Percentiles rank a stretch among this genome's conserved stretches.
Evolutionary conservation across 2,888 invertebrate genomes (phyloP).

Genomic region (Seladonia tumulorum): DNA sequence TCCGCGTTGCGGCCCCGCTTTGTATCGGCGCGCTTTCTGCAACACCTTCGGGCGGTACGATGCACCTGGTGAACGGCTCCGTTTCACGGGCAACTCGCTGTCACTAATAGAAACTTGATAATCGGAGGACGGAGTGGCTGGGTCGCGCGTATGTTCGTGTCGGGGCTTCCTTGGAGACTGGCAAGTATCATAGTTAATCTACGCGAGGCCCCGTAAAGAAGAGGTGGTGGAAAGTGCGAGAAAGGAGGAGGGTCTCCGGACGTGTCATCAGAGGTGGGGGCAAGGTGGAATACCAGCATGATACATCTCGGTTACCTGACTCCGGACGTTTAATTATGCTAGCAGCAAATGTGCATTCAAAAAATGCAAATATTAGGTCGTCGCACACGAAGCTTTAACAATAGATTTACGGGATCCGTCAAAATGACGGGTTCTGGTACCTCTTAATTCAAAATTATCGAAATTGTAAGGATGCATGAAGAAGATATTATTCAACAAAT

Average conservation of each 20-base stretch:
- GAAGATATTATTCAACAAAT: too few species aligned
- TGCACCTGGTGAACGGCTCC: background rate
- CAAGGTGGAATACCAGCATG: background rate
- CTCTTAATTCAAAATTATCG: too few species aligned
- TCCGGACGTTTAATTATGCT: too few species aligned
- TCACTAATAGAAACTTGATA: constrained; percentile 68
- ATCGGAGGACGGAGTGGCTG: constrained; percentile 44
- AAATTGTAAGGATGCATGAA: too few species aligned
- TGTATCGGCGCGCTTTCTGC: background rate
- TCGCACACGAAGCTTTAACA: too few species aligned
- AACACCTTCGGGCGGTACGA: background rate
- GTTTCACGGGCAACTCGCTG: constrained; percentile 53
- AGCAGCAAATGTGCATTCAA: too few species aligned
- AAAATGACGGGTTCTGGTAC: too few species aligned
- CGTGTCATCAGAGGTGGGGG: constrained; percentile 50
- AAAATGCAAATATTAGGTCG: too few species aligned
- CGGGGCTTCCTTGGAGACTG: constrained; percentile 56
- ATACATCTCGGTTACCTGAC: too few species aligned
- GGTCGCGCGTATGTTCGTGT: constrained; percentile 41
- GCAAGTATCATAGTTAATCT: constrained; percentile 68
- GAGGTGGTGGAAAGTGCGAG: constrained; percentile 37
- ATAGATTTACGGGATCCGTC: too few species aligned
- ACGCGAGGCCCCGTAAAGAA: constrained; percentile 48
- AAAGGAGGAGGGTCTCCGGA: constrained; percentile 25
- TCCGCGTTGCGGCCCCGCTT: background rate